Evolutionary conservation across 2,797 vertebrate genomes (phyloP), one percentile per base, ranked within the genome.

Genomic region (Propithecus perrieri): DNA sequence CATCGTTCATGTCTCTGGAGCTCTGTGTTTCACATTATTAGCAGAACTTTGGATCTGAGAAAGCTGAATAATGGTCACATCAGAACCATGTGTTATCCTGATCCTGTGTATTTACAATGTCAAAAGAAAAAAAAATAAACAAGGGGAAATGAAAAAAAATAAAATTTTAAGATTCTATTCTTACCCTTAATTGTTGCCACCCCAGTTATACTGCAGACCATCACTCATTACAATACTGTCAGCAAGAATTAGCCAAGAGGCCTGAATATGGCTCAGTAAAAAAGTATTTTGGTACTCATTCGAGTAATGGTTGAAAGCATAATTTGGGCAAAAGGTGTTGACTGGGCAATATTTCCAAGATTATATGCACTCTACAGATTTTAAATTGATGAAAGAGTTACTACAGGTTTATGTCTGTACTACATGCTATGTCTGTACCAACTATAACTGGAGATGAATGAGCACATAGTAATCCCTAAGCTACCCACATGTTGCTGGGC

Each of bases 171-270:
- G 85, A 71, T 87, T 46, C 65, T 26, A 13, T 5, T 22, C 89
- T 18, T 33, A 59, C 46, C 1, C 8, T 83, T 91, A 81, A 87
- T 88, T 93, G 85, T 97, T 81, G 41, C 24, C 35, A 87, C 57
- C 53, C 6, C 95, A 91, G 97, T 96, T 92, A 90, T 3, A 43
- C 12, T 41, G 86, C 74, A 72, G 94, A 96, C 85, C 3, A 84
- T 90, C 85, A 95, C 84, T 95, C 94, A 94, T 65, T 94, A 4
- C 24, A 96, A 35, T 38, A 85, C 26, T 81, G 67, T 96, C 78
- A 95, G 12, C 0, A 26, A 85, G 86, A 89, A 97, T 95, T 95
- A 96, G 63, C 74, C 71, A 20, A 35, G 13, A 24, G 48, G 14
- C 17, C 53, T 93, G 43, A 20, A 91, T 53, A 92, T 4, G 48